Evolutionary conservation across 2,797 vertebrate genomes (phyloP), one percentile per base, ranked within the genome.

Genomic region (Cynodonichthys magdalenae): DNA sequence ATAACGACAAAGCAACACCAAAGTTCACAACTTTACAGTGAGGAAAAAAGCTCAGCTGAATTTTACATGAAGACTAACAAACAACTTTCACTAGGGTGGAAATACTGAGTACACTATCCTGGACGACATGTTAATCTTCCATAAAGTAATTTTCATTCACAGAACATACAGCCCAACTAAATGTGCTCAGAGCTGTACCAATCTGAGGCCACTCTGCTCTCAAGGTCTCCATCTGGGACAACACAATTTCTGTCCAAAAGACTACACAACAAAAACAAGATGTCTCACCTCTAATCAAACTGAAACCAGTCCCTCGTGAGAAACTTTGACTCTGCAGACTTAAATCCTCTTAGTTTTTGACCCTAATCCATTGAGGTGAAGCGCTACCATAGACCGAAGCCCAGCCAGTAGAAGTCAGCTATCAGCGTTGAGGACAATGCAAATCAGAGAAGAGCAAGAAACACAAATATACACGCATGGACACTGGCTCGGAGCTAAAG

Each of bases 321-420:
- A 59, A 87, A 81, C 75, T 85, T 79, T 80, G 79, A 89, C 85
- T 89, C 80, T 66, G 76, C 66, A 53, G 70, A 58, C 61, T 63
- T 69, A 76, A 90, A 92, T 89, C 89, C 87, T 90, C 82, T 89
- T 91, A 91, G 77, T 65, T 69, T 89, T 68, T 88, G 80, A 87
- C 90, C 86, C 79, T 90, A 92, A 92, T 90, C 90, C 91, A 79
- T 59, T 46, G 79, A 87, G 75, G 86, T 80, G 77, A 89, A 69
- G 75, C 24, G 28, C 63, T 68, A 64, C 63, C 48, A 59, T 45
- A 74, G 47, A 76, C 44, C 61, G 15, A 63, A 63, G 53, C 44
- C 59, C 49, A 15, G 53, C 71, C 72, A 77, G 83, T 53, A 74
- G 50, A 80, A 65, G 56, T 53, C 62, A 64, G 65, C 18, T 36